phyloP scores from a whole-genome alignment of 2,888 invertebrate genomes.

The Tenthredo mesomela region DNA sequence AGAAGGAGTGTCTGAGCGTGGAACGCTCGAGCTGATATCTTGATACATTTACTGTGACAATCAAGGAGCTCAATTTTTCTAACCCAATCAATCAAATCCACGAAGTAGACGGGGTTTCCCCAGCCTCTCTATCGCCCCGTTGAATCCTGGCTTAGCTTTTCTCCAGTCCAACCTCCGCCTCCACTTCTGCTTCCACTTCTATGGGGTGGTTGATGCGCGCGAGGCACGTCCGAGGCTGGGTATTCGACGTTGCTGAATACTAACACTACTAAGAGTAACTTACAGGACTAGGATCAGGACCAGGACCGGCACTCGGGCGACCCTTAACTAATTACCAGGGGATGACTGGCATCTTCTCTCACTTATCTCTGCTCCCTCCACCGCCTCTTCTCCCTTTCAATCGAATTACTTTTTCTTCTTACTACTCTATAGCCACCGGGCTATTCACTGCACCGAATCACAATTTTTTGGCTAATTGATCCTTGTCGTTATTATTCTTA shows the following conservation, averaged over 20 bases:
- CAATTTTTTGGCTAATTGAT: conserved; percentile 75
- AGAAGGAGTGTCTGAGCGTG: background rate
- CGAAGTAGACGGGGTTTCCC: conserved; percentile 65
- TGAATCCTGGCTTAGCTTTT: conserved; percentile 47
- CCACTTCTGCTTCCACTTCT: background rate
- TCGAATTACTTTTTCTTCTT: conserved; percentile 75
- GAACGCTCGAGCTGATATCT: background rate
- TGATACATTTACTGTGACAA: conserved; percentile 58
- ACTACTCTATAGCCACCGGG: background rate
- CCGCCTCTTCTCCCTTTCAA: conserved; percentile 67
- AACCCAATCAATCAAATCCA: conserved; percentile 73
- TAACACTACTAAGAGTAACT: background rate
- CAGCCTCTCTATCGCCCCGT: conserved; percentile 29
- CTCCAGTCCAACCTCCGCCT: background rate
- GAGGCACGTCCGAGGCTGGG: conserved; percentile 22
- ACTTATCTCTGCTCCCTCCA: conserved; percentile 71
- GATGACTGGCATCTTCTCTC: conserved; percentile 76
- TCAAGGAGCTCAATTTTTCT: conserved; percentile 64
- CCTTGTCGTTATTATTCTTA: conserved; percentile 51
- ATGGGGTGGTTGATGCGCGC: conserved; percentile 1
- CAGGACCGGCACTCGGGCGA: conserved; percentile 63
- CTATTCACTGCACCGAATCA: conserved; percentile 49
- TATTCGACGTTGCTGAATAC: conserved; percentile 6
- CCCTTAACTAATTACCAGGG: conserved; percentile 76
- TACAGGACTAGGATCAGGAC: background rate